Percentiles rank a stretch among this genome's conserved stretches.
phyloP scores from a whole-genome alignment of 2,888 invertebrate genomes.

The Cheiracanthium punctorium region DNA sequence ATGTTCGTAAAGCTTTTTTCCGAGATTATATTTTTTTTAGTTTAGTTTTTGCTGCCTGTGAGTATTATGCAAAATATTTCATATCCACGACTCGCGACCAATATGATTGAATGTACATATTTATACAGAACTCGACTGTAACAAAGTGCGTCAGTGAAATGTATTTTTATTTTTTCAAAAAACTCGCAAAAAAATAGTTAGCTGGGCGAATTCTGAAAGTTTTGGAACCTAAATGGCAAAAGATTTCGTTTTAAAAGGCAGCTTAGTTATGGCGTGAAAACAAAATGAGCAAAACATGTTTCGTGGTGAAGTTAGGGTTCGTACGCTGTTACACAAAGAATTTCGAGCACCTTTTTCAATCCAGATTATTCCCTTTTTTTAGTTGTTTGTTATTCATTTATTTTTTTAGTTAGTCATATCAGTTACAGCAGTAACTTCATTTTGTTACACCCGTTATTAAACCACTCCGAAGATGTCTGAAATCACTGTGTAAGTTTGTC shows the following conservation, averaged over 20 bases:
- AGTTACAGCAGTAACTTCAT: too few species aligned
- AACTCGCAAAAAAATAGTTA: conserved; percentile 32
- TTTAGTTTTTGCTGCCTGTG: background rate
- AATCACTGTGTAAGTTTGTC: too few species aligned
- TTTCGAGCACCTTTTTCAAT: too few species aligned
- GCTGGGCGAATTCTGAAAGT: background rate
- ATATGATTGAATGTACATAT: conserved; percentile 27
- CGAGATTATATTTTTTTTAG: background rate
- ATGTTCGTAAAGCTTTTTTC: background rate
- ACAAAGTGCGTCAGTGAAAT: conserved; percentile 37
- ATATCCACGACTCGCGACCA: conserved; percentile 62
- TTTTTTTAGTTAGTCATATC: too few species aligned
- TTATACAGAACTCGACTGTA: conserved; percentile 38
- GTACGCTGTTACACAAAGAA: too few species aligned
- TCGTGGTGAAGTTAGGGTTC: too few species aligned
- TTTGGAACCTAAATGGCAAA: background rate
- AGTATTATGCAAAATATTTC: conserved; percentile 7
- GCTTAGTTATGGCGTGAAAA: too few species aligned
- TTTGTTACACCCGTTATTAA: too few species aligned
- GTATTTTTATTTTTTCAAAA: background rate
- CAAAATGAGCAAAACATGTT: too few species aligned
- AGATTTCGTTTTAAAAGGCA: background rate
- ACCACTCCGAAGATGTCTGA: too few species aligned
- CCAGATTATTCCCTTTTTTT: too few species aligned
- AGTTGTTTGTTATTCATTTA: too few species aligned